Conservation (phyloP, 2,113 vertebrate genomes). For the Agapornis roseicollis region DNA sequence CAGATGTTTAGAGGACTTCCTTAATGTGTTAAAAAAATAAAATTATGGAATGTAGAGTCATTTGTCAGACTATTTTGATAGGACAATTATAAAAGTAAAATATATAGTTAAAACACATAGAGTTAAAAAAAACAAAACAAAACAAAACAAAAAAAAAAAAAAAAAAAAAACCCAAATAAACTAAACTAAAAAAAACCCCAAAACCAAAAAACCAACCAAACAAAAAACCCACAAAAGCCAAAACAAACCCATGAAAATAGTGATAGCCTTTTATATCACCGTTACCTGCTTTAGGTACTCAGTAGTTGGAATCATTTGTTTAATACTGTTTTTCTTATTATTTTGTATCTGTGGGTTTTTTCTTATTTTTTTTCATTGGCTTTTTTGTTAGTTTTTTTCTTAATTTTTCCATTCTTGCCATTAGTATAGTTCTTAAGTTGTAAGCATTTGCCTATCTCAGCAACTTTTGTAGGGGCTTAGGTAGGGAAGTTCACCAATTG, state of each 20-base stretch:
- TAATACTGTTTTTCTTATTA: not conserved
- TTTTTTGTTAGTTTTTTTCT: not conserved
- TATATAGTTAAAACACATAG: not conserved
- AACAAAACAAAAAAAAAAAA: not conserved
- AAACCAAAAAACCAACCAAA: not conserved
- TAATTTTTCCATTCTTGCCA: not conserved
- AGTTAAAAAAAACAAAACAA: not conserved
- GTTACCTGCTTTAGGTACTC: not conserved
- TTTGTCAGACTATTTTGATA: not conserved
- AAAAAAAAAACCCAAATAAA: not conserved
- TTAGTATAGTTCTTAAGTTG: not conserved
- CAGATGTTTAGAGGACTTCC: not conserved
- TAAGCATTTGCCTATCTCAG: not conserved
- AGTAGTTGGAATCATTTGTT: not conserved
- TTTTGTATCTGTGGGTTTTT: not conserved
- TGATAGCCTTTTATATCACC: not conserved
- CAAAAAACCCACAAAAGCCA: not conserved
- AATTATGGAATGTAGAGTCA: not conserved
- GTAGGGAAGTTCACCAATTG: not conserved
- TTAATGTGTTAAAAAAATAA: not conserved
- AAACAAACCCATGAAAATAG: not conserved
- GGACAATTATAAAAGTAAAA: not conserved
- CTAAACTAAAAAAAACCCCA: not conserved
- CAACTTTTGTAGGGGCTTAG: not conserved
- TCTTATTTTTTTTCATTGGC: not conserved